These are phyloP conservation scores for Laticauda laticaudata DNA, from an alignment of 2,113 vertebrate species.

Conservation along the genomic window DNA sequence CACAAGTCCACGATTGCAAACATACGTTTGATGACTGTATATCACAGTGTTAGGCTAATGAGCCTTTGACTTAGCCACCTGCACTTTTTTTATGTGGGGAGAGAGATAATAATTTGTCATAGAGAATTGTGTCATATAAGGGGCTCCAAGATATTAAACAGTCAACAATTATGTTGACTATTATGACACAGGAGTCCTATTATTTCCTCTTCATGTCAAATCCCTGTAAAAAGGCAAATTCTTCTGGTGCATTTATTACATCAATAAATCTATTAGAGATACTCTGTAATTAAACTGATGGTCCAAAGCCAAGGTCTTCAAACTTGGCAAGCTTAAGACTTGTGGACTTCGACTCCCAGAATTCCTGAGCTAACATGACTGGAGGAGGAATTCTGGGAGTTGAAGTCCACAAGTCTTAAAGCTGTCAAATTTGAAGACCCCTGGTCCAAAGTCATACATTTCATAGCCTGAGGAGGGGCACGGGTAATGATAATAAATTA, in stretches of 20 bases:
- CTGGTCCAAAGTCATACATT: not conserved
- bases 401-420: too few species aligned
- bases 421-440: too few species aligned
- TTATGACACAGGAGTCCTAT: too few species aligned
- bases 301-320: not conserved
- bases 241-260: not conserved
- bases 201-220: not conserved
- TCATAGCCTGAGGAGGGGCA: not conserved
- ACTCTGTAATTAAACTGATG: not conserved
- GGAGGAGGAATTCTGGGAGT: too few species aligned
- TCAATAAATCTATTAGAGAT: not conserved
- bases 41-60: not conserved
- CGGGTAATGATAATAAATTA: not conserved
- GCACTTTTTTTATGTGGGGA: not conserved
- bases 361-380: too few species aligned
- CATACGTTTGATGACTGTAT: not conserved
- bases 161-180: not conserved
- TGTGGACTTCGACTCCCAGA: too few species aligned
- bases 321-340: too few species aligned
- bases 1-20: not conserved
- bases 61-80: not conserved
- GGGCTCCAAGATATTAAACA: not conserved
- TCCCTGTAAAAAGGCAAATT: not conserved
- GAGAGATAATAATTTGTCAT: not conserved
- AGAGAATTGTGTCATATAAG: not conserved